Evolutionary conservation across 2,888 invertebrate species (phyloP).

Genomic region (Aleiodes testaceus): DNA sequence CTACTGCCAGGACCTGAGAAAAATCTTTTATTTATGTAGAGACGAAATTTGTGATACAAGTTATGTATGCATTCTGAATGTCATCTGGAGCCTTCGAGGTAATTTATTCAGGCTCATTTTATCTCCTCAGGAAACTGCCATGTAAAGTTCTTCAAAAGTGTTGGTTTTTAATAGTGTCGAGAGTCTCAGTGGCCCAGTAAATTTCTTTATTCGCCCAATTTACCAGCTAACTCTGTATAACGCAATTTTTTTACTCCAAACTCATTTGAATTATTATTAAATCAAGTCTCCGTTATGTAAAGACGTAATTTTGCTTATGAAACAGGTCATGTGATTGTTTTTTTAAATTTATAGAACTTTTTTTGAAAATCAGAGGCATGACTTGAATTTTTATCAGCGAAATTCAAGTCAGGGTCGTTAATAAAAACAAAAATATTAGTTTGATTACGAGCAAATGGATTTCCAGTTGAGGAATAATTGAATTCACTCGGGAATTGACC

Average conservation of each 20-base stretch:
- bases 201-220: neutral
- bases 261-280: neutral
- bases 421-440: neutral
- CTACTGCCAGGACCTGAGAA: neutral
- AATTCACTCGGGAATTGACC: neutral
- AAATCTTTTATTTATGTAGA: neutral
- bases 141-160: too few relatives aligned
- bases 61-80: too few relatives aligned
- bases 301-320: neutral
- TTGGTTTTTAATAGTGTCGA: too few relatives aligned
- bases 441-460: slow-evolving; percentile 2
- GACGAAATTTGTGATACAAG: too few relatives aligned
- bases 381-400: slow-evolving; percentile 17
- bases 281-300: neutral
- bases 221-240: neutral
- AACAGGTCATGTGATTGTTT: neutral
- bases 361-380: slow-evolving; percentile 7
- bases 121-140: too few relatives aligned
- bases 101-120: too few relatives aligned
- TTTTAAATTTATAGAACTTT: neutral
- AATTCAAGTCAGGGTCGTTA: slow-evolving; percentile 14
- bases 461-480: slow-evolving; percentile 11
- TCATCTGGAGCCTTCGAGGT: too few relatives aligned
- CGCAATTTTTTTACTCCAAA: neutral
- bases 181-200: neutral